A percentile compares a stretch with the other conserved stretches of the same genome.
These are phyloP conservation scores for Moxostoma hubbsi DNA, from an alignment of 2,797 vertebrate genomes.

Conservation along the genomic window DNA sequence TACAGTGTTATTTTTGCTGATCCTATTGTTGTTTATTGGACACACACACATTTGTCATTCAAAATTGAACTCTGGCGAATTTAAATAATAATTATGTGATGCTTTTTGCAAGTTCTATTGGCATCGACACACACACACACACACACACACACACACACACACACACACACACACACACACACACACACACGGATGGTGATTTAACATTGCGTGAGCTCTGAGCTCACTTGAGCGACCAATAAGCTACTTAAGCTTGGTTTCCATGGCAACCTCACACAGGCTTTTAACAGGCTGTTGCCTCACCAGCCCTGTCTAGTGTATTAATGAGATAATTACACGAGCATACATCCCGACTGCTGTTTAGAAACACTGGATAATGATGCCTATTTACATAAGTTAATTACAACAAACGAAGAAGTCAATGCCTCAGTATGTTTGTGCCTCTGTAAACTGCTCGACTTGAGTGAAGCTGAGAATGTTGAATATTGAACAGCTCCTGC, in stretches of 20 bases:
- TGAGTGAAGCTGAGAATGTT: conserved; percentile 17
- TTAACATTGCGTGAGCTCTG: conserved; percentile 26
- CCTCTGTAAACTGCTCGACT: conserved; percentile 28
- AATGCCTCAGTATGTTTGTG: conserved; percentile 57
- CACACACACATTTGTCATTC: conserved; percentile 37
- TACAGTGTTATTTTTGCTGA: conserved; percentile 23
- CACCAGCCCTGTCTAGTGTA: conserved; percentile 57
- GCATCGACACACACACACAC: too few relatives aligned
- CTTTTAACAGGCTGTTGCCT: conserved; percentile 55
- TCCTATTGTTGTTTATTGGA: neutral
- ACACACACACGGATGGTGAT: conserved; percentile 17
- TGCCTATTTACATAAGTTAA: conserved; percentile 66
- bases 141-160: neutral
- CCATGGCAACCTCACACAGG: conserved; percentile 59
- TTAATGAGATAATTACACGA: conserved; percentile 69
- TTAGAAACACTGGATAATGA: conserved; percentile 58
- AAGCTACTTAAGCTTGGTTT: conserved; percentile 49
- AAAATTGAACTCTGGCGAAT: conserved; percentile 37
- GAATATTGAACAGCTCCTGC: conserved; percentile 33
- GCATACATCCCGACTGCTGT: conserved; percentile 60
- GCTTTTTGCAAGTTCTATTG: conserved; percentile 1
- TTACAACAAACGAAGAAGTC: conserved; percentile 52
- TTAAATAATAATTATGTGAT: conserved; percentile 50
- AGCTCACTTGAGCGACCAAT: conserved; percentile 41
- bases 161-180: conserved; percentile 35